phyloP scores from a whole-genome alignment of 2,113 vertebrate species.

The Coregonus clupeaformis region DNA sequence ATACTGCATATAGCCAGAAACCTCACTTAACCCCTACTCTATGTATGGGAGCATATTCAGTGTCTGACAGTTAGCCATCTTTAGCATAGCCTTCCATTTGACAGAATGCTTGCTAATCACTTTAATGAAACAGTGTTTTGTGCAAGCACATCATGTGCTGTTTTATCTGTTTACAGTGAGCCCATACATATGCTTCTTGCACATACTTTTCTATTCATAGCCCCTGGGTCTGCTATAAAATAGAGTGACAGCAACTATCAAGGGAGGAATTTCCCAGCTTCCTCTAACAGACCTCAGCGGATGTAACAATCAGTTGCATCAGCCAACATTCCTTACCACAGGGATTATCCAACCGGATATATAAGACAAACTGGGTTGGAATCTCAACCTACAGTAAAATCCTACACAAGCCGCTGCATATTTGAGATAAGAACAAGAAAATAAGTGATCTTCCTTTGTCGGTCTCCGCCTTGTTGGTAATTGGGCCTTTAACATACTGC shows the following conservation, averaged over 20 bases:
- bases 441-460: slow-evolving; percentile 19
- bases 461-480: slow-evolving; percentile 47
- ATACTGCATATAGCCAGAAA: not conserved
- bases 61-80: slow-evolving; percentile 50
- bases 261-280: slow-evolving; percentile 21
- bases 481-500: slow-evolving; percentile 51
- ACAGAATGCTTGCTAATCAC: slow-evolving; percentile 59
- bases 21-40: not conserved
- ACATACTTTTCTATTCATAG: slow-evolving; percentile 4
- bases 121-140: slow-evolving; percentile 49
- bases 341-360: slow-evolving; percentile 21
- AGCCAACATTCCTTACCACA: slow-evolving; percentile 7
- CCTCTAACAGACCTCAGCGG: slow-evolving; percentile 24
- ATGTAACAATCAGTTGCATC: slow-evolving; percentile 20
- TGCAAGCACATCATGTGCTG: slow-evolving; percentile 54
- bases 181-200: slow-evolving; percentile 11
- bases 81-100: slow-evolving; percentile 24
- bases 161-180: slow-evolving; percentile 5
- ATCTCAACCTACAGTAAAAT: slow-evolving; percentile 44
- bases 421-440: slow-evolving; percentile 18
- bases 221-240: slow-evolving; percentile 8
- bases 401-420: slow-evolving; percentile 30
- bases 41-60: not conserved
- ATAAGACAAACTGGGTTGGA: slow-evolving; percentile 18
- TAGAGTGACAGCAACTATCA: slow-evolving; percentile 13